Evolutionary conservation across 2,113 vertebrate genomes (phyloP), one percentile per base, ranked within the genome.

Genomic region (Paraplagusia blochii): DNA sequence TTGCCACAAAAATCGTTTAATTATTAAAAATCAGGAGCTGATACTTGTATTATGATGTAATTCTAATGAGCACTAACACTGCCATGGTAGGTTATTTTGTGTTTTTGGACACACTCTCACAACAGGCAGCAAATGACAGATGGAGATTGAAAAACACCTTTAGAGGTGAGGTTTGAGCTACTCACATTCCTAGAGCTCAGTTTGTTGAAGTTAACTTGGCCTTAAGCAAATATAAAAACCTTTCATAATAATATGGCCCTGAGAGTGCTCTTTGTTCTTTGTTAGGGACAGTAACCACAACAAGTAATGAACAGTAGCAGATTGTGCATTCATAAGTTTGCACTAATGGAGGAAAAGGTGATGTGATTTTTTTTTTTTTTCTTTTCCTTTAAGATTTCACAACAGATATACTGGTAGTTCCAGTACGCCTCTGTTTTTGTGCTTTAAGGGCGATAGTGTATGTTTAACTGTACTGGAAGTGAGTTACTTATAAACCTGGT

Each of bases 101-200:
- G 13, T 38, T n/a, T 34, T 33, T 29, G 11, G 0, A 1, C 35
- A 60, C 49, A 42, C 39, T 46, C 4, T 33, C 45, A 35, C 9
- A 54, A 53, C 47, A 44, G 44, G 9, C 39, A 18, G 44, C 35
- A 63, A 44, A 33, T 36, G 59, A 19, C 34, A 73, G 87, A 83
- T 78, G 83, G 70, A 73, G 87, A 83, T 78, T 83, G 70, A 75
- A 51, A 58, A 53, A 63, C 9, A 19, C 12, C 53, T 42, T 42
- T 38, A 11, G 50, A 54, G 62, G 29, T 35, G 15, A 39, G 29
- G 49, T 62, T 16, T 72, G 22, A 53, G 18, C 16, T 45, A 11
- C 54, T 59, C 22, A 73, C 68, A 77, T 75, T 74, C 66, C 62
- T 66, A 38, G 34, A 68, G 53, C 44, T 43, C 14, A 9, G 11